phyloP scores from a whole-genome alignment of 2,797 vertebrate species.

The Vultur gryphus region DNA sequence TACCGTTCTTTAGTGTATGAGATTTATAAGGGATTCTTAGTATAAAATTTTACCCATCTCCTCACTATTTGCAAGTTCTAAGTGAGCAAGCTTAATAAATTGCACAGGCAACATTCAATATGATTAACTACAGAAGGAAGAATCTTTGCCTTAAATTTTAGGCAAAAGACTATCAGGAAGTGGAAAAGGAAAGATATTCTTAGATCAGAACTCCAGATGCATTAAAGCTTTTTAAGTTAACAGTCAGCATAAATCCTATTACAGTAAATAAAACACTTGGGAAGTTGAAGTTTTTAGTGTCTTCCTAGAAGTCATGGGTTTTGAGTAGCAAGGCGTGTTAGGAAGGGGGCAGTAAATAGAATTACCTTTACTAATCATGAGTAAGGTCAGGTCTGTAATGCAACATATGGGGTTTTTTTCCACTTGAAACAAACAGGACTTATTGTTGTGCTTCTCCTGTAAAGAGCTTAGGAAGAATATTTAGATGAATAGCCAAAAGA shows the following conservation, averaged over 20 bases:
- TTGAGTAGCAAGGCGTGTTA: not conserved
- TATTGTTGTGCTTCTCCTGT: conserved; percentile 25
- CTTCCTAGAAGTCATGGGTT: not conserved
- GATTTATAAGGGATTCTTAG: not conserved
- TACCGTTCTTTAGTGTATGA: not conserved
- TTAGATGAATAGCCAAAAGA: not conserved
- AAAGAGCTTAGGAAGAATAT: conserved; percentile 43
- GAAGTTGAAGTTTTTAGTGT: not conserved
- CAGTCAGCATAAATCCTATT: not conserved
- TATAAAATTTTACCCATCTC: not conserved
- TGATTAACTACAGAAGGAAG: not conserved
- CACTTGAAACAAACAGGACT: conserved; percentile 33
- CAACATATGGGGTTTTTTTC: not conserved
- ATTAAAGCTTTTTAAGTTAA: not conserved
- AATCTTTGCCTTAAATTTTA: not conserved
- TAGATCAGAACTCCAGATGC: not conserved
- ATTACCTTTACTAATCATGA: conserved; percentile 36
- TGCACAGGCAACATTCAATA: not conserved
- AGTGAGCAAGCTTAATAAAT: not conserved
- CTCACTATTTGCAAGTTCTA: not conserved
- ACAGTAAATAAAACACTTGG: not conserved
- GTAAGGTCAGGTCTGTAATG: conserved; percentile 29
- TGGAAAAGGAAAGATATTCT: not conserved
- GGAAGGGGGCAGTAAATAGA: not conserved
- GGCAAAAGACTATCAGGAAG: not conserved